Evolutionary conservation across 2,113 vertebrate species (phyloP), one percentile per base, ranked within the genome.

Genomic region (Pungitius pungitius): DNA sequence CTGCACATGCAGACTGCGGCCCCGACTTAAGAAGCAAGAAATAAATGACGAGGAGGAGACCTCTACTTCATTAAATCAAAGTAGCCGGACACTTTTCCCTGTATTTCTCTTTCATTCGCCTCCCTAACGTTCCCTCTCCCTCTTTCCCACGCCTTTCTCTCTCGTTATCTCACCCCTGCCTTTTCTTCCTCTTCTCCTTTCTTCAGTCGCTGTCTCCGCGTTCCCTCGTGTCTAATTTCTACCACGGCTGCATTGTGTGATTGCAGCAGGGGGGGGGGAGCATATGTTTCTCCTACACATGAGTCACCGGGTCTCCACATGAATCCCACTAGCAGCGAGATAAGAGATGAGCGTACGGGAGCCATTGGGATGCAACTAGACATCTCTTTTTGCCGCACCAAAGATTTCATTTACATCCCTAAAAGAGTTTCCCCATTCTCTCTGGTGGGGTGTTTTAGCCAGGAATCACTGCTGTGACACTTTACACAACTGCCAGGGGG

Each of bases 211-310:
- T 22, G 63, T 54, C 63, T 69, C 73, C 10, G 2, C 63, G 58
- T 59, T 84, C 90, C 86, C 85, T 24, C 0, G 66, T 67, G 83
- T 79, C 85, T 87, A 75, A 72, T 90, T 88, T 85, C 67, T 66
- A 77, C 52, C 67, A 68, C 5, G 35, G 59, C 64, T 81, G 68
- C 73, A 26, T 76, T 71, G 68, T 70, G 65, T 87, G 80, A 88
- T 88, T 71, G 69, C 70, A 49, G 49, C 80, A 64, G 56, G 59
- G 81, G 81, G 30, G 81, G 81, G 30, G 30, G 75, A 76, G 78
- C 39, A 24, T 26, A 73, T 27, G 18, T n/a, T 0, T 59, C 70
- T 86, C 77, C 73, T 62, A 87, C 66, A 75, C 76, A 90, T 77
- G 62, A 89, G 57, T 49, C 63, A 20, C n/a, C 4, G 0, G 45